Base-by-base conservation (phyloP, 2,113 vertebrate genomes). In the Gambusia affinis region DNA sequence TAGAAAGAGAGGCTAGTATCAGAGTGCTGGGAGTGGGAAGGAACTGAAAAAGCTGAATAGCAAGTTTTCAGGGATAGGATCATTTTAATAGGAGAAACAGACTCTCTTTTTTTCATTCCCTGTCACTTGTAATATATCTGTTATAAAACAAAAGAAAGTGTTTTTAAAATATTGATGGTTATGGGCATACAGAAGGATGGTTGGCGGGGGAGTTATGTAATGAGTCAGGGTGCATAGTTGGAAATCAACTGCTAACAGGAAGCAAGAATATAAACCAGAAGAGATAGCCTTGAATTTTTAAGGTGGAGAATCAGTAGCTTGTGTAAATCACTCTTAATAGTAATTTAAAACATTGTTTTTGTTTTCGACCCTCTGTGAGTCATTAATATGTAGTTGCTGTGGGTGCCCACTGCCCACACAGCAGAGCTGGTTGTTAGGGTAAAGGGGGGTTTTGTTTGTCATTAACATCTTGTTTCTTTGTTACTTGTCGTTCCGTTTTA, bases 301-400 rank as follows among this genome's bases (percentile, higher is more conserved):
- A 73, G 44, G 44, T 54, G 31, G 30, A 30, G 47, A 22, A 69
- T 29, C 67, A 57, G 47, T 19, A 33, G 31, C 27, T 54, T 69
- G 67, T 54, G 24, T 33, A 73, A 66, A 70, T n/a, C 22, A 1
- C 33, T 29, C 47, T 71, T 27, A 42, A 39, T 54, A 75, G 30
- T 72, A 60, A 67, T 79, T 51, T 35, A 64, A 28, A 44, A 24
- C 28, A 67, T 29, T 63, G 60, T 75, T 44, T 75, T 44, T n/a
- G 12, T 63, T 57, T 71, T 69, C 65, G 44, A 79, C 73, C 29
- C 60, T 70, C 14, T 51, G 54, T 66, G 61, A 70, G 27, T 78
- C 54, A 70, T 70, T 79, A 64, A 14, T 24, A 42, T 73, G 60
- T 28, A 12, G 63, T 72, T 24, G 24, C 33, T 44, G 57, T 72